A percentile compares a stretch with the other conserved stretches of the same genome.
Evolutionary conservation across 2,113 vertebrate species (phyloP).

Genomic region (Periophthalmodon schlosseri): DNA sequence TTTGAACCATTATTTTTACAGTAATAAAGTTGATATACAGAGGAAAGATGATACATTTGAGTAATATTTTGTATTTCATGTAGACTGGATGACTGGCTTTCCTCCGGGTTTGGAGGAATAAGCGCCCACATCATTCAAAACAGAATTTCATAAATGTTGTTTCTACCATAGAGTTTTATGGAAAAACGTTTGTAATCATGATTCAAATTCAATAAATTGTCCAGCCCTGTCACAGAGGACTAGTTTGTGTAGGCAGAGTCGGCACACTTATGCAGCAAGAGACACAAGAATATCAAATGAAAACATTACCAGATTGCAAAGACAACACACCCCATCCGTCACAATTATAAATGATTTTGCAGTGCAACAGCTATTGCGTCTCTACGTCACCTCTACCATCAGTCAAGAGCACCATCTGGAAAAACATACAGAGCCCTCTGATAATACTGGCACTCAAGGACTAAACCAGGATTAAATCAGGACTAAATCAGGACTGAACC

Average conservation of each 20-base stretch:
- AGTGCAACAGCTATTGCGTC: constrained; percentile 55
- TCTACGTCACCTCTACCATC: constrained; percentile 60
- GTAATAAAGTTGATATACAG: too few species aligned
- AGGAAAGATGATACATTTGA: too few species aligned
- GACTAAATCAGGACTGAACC: not conserved
- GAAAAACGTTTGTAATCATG: not conserved
- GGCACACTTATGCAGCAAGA: constrained; percentile 54
- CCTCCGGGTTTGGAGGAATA: too few species aligned
- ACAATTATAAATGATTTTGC: constrained; percentile 43
- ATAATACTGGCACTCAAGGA: not conserved
- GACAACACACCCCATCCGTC: constrained; percentile 42
- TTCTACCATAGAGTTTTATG: too few species aligned
- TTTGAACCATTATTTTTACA: too few species aligned
- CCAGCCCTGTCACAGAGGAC: constrained; percentile 52
- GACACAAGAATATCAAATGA: constrained; percentile 35
- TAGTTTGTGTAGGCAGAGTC: constrained; percentile 58
- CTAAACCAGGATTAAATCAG: not conserved
- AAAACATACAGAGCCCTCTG: constrained; percentile 22
- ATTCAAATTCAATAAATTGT: not conserved
- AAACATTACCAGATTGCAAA: constrained; percentile 50
- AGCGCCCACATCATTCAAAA: not conserved
- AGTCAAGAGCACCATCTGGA: constrained; percentile 63
- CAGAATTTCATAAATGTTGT: too few species aligned
- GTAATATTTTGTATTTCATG: too few species aligned
- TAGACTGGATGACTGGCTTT: too few species aligned